Conservation (phyloP, 1,140 invertebrate genomes). For the Pomacea maculata region DNA sequence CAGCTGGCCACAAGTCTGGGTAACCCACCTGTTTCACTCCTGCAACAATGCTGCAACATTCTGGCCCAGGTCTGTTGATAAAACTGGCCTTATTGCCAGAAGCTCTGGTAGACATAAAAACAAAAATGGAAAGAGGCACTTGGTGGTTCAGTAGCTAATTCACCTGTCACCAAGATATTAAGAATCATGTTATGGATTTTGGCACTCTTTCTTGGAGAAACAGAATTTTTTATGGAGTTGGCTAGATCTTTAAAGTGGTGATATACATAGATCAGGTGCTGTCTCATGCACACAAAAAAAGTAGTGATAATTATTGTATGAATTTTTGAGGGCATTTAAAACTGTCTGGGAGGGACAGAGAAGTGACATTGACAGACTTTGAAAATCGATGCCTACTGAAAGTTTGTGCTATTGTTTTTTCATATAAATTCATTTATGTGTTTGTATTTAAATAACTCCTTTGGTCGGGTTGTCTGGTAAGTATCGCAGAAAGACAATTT, state of each 20-base stretch:
- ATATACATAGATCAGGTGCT: not conserved
- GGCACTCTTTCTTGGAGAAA: no score
- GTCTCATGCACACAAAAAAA: no score
- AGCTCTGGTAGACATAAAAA: not conserved
- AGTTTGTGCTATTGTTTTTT: not conserved
- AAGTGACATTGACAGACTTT: not conserved
- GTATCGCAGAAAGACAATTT: not conserved
- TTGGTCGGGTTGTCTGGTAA: not conserved
- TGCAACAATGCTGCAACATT: slow-evolving; percentile 86
- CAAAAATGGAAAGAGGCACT: no score
- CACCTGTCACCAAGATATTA: no score
- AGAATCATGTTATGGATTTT: no score
- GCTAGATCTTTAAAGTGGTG: not conserved
- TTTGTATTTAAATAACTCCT: not conserved
- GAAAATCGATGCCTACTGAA: not conserved
- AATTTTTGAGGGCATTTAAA: not conserved
- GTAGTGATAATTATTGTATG: no score
- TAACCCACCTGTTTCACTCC: slow-evolving; percentile 83
- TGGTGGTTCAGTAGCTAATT: no score
- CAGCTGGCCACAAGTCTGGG: slow-evolving; percentile 87
- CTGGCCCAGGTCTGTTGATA: slow-evolving; percentile 74
- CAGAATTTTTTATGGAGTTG: no score
- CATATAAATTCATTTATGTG: not conserved
- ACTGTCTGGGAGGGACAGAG: not conserved
- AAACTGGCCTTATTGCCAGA: not conserved